These are phyloP conservation scores for Dendrocincla fuliginosa DNA, from an alignment of 2,797 vertebrate species.

Conservation along the genomic window DNA sequence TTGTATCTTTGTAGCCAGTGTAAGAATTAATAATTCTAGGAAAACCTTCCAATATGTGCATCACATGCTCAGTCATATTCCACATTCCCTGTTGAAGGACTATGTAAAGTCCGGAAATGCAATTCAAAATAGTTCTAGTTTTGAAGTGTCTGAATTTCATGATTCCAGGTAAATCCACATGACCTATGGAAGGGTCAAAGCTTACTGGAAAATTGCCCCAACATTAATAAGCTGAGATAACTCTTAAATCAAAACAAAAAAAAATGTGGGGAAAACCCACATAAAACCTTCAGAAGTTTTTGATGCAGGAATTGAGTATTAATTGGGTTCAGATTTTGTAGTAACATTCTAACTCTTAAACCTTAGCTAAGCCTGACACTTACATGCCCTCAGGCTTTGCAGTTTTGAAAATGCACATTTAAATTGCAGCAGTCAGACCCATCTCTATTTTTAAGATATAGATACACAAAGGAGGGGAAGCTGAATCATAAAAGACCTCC, in stretches of 20 bases:
- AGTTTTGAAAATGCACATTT: neutral
- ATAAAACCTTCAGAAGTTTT: neutral
- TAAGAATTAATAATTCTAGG: neutral
- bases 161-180: neutral
- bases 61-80: neutral
- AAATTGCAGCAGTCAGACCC: neutral
- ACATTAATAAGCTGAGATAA: neutral
- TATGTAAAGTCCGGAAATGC: neutral
- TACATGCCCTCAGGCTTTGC: neutral
- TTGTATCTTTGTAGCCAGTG: neutral
- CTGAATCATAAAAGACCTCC: neutral
- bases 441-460: constrained; percentile 9
- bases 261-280: neutral
- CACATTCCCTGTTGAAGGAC: neutral
- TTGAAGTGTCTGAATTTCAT: neutral
- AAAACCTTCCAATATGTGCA: neutral
- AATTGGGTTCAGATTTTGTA: neutral
- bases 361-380: neutral
- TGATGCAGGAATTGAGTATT: neutral
- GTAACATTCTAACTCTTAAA: neutral
- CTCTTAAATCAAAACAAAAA: neutral
- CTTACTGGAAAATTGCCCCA: neutral
- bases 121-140: neutral
- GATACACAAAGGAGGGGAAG: neutral
- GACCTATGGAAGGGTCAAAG: neutral